Evolutionary conservation across 2,797 vertebrate genomes (phyloP), one percentile per base, ranked within the genome.

Genomic region (Amniataba percoides): DNA sequence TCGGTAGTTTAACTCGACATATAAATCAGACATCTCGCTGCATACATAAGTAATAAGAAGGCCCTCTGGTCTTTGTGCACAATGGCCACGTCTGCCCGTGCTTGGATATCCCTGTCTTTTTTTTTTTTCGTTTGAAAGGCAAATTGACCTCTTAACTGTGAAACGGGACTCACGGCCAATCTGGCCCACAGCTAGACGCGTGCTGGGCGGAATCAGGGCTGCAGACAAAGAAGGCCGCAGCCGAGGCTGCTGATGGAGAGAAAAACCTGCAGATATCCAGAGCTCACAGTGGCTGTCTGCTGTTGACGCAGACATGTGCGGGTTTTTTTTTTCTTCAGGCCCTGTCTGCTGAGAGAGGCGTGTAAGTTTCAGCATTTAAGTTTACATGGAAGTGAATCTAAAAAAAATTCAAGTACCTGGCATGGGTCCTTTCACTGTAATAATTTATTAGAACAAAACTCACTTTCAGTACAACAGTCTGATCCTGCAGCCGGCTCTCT

Each of bases 101-200:
- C 93, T 91, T 89, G 88, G 88, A 93, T 89, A 92, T 91, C 81
- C 93, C 90, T 83, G 85, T 86, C 53, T 73, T 25, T 56, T 66
- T 61, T 43, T 76, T 77, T 63, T 87, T 84, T 79, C 81, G 92
- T 94, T 95, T 95, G 93, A 95, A 96, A 96, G 94, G 96, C 95
- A 96, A 96, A 97, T 97, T 97, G 97, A 97, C 96, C 95, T 94
- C 94, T 95, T 93, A 96, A 95, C 94, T 96, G 96, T 95, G 95
- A 95, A 94, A 94, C 93, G 88, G 91, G 77, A 95, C 93, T 94
- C 94, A 92, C 89, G 91, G 93, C 93, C 96, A 97, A 96, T 96
- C 96, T 97, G 97, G 94, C 95, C 93, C 90, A 92, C 93, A 94
- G 94, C 91, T 91, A 95, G 96, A 86, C 96, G 95, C 96, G 96